Evolutionary conservation across 2,888 invertebrate genomes (phyloP), one percentile per base, ranked within the genome.

Genomic region (Caenorhabditis auriculariae): DNA sequence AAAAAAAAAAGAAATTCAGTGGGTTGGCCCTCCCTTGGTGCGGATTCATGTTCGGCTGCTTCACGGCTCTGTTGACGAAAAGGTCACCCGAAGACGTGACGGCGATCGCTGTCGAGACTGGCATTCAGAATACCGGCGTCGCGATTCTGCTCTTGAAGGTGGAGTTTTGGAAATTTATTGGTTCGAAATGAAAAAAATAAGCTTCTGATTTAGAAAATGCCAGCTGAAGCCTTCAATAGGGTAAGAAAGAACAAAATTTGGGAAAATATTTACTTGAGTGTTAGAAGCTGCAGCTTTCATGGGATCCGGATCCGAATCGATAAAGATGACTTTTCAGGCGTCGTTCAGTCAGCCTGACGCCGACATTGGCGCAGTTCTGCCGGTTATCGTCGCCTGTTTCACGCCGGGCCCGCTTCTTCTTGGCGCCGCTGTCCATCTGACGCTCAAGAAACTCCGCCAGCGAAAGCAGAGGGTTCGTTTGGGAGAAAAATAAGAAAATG

Each of bases 381-480:
- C 94, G 3, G 92, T 94, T 0, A 87, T 91, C 2, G 89, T 91
- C 21, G 93, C 93, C 19, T 88, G 92, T 43, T 91, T 94, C 90
- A 94, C 94, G 0, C 94, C 94, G 0, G 81, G 93, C 24, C 93
- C 94, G 0, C 86, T 93, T 77, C 84, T 88, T 15, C 57, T 77
- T 27, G 79, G 80, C 26, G 76, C 74, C 26, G 76, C 72, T 19
- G 72, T 80, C n/a, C 79, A 80, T 57, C 51, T 55, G 32, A 53
- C 67, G 15, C 60, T 76, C 23, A 78, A 79, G 35, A 48, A 54
- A 26, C 28, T 74, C 54, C 60, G 64, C 38, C 66, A 69, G 45
- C 45, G 58, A 41, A 45, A 59, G 6, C 35, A 53, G 12, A 35
- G 46, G 50, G 66, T 66, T 15, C 23, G 51, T 46, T 54, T 32